Percentiles rank a stretch among this genome's conserved stretches.
Evolutionary conservation across 2,797 vertebrate genomes (phyloP).

Genomic region (Ceryle rudis): DNA sequence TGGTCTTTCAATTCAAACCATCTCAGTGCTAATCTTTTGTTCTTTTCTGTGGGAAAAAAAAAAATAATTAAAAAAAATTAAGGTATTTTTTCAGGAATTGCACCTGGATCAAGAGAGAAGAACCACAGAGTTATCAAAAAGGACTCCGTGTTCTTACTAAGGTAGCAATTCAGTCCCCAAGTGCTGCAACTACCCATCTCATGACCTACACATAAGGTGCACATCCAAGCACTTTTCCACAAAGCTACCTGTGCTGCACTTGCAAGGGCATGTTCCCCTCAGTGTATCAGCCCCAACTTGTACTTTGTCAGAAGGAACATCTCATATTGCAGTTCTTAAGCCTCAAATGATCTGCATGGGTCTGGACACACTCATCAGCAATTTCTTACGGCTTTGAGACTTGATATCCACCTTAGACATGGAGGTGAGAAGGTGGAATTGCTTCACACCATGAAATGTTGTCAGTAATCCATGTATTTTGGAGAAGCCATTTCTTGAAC

Average conservation of each 20-base stretch:
- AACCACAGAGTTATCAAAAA: not conserved
- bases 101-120: not conserved
- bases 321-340: not conserved
- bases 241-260: not conserved
- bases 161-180: not conserved
- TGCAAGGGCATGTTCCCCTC: not conserved
- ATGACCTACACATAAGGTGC: not conserved
- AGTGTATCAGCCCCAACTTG: not conserved
- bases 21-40: not conserved
- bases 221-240: not conserved
- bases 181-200: fast-evolving
- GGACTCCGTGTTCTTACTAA: not conserved
- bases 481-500: not conserved
- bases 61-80: not conserved
- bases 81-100: not conserved
- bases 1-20: not conserved
- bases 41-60: not conserved
- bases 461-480: not conserved
- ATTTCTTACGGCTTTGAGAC: not conserved
- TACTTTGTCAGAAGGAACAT: not conserved
- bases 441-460: not conserved
- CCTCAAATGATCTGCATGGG: not conserved
- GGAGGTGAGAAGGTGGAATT: not conserved
- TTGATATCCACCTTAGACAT: not conserved
- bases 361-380: not conserved